Conservation (phyloP, 1,140 invertebrate species). For the Monochamus saltuarius region DNA sequence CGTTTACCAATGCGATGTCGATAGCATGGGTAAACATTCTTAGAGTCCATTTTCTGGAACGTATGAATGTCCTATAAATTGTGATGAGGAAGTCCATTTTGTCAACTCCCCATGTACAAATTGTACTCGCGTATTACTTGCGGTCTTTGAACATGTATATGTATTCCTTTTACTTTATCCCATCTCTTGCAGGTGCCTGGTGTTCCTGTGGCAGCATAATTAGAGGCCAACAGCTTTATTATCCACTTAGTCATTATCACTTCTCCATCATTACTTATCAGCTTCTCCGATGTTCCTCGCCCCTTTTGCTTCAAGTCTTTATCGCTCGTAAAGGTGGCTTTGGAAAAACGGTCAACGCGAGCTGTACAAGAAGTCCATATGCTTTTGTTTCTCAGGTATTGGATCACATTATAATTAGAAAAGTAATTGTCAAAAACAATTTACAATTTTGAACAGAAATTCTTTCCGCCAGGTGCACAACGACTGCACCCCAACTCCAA, state of each 20-base stretch:
- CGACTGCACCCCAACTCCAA: slow-evolving; percentile 33
- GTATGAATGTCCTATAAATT: too few relatives aligned
- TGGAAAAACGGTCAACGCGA: slow-evolving; percentile 46
- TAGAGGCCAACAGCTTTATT: too few relatives aligned
- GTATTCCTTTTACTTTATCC: too few relatives aligned
- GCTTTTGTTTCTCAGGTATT: slow-evolving; percentile 44
- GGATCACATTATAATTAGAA: slow-evolving; percentile 46
- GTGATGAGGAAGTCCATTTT: too few relatives aligned
- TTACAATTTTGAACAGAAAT: slow-evolving; percentile 17
- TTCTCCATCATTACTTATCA: slow-evolving; percentile 4
- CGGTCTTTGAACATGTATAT: too few relatives aligned
- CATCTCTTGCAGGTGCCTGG: too few relatives aligned
- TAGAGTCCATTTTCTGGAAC: too few relatives aligned
- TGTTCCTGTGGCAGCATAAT: too few relatives aligned
- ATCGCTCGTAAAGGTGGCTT: slow-evolving; percentile 44
- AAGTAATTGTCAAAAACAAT: slow-evolving; percentile 43
- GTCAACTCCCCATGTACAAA: too few relatives aligned
- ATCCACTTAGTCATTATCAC: slow-evolving; percentile 7
- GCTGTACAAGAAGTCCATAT: slow-evolving; percentile 47
- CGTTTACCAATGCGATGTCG: too few relatives aligned
- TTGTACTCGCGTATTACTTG: too few relatives aligned
- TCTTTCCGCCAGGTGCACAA: slow-evolving; percentile 34
- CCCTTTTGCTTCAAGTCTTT: slow-evolving; percentile 27
- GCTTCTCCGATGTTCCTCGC: not conserved
- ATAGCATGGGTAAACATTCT: too few relatives aligned